Evolutionary conservation across 1,140 invertebrate species (phyloP), one percentile per base, ranked within the genome.

Genomic region (Lasioglossum albipes): DNA sequence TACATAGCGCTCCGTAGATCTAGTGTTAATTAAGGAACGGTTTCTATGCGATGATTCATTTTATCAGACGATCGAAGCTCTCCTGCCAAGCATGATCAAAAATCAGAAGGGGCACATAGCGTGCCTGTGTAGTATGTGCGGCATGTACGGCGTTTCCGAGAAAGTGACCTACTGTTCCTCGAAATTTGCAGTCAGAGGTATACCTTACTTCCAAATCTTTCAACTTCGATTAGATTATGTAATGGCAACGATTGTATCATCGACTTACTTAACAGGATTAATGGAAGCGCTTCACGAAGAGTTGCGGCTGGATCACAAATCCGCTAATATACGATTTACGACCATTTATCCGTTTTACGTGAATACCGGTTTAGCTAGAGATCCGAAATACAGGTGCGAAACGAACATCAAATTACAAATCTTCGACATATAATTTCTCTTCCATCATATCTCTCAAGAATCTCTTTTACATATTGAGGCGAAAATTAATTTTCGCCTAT

Each of bases 141-240:
- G 98, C 1, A 94, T 97, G 82, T 95, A 96, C 42, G 96, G 97
- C 18, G 95, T 96, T 62, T 94, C 95, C 62, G 96, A 97, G 88
- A 94, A 99, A 81, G 96, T 97, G 12, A 97, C 99, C 90, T 99
- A 99, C 90, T 98, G 97, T 92, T 95, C 98, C 3, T 97, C 97
- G 7, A 99, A 99, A 94, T 97, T 97, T 90, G 98, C 97, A 12
- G 96, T 97, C 61, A 97, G 97, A 79, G 98, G 98, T 92, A 80
- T 1, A 62, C 49, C 18, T 20, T 64, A 0, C 36, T 18, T 2
- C n/a, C 7, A 67, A 45, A 49, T 59, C 57, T 5, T n/a, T 7
- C 6, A 6, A 18, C 52, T 54, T 7, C 18, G 13, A 54, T 20
- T 18, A 54, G 52, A 54, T 54, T 54, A 6, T n/a, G 57, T 6